These are phyloP conservation scores for Corticium candelabrum DNA, from an alignment of 37 sponge, comb jelly and placozoan species.

Conservation along the genomic window DNA sequence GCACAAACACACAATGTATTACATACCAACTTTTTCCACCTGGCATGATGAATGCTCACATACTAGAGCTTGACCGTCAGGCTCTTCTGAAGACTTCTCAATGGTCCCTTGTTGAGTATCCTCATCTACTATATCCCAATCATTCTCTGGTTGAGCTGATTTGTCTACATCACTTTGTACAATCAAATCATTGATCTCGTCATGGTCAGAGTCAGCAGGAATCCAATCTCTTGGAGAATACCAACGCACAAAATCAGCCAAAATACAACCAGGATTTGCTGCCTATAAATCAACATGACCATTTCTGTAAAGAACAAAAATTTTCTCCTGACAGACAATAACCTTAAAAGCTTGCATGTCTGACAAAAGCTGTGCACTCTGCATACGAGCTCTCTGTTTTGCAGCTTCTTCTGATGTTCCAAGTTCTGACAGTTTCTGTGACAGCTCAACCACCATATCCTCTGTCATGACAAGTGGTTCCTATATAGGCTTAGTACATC, in stretches of 20 bases:
- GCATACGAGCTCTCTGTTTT: conserved; percentile 74
- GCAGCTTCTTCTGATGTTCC: conserved; percentile 90
- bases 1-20: no score
- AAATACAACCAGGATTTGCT: conserved; percentile 87
- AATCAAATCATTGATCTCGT: not conserved
- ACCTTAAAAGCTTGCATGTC: conserved; percentile 99
- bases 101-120: no score
- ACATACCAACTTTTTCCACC: not conserved
- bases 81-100: not conserved
- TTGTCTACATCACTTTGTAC: not conserved
- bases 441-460: conserved; percentile 85
- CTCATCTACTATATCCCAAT: conserved; percentile 13
- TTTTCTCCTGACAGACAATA: not conserved
- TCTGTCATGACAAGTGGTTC: conserved; percentile 87
- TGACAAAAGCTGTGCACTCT: conserved; percentile 85
- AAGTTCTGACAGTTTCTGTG: conserved; percentile 51
- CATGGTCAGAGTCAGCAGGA: not conserved
- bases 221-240: conserved; percentile 98
- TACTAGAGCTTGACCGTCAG: not conserved
- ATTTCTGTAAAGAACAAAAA: not conserved
- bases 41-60: not conserved
- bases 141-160: conserved; percentile 14
- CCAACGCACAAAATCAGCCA: conserved; percentile 98
- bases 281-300: conserved; percentile 42
- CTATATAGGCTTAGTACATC: conserved; percentile 13